Conservation (phyloP, 1,140 invertebrate species). For the Leptestheria dahalacensis region DNA sequence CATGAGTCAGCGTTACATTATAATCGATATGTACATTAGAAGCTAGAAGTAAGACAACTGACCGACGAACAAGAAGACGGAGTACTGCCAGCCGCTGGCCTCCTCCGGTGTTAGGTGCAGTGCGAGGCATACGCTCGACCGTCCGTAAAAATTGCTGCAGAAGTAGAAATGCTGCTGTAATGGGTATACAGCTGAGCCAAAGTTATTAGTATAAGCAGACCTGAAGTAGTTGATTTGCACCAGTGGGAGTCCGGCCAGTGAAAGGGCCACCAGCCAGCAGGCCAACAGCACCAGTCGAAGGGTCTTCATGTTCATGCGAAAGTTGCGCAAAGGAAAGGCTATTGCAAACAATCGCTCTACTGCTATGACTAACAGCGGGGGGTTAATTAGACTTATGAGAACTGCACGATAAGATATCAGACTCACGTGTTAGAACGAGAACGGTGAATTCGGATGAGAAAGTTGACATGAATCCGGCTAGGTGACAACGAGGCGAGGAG, state of each 20-base stretch:
- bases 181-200: neutral
- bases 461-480: constrained; percentile 46
- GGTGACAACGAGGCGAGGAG: constrained; percentile 33
- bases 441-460: constrained; percentile 49
- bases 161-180: neutral
- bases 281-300: constrained; percentile 31
- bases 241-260: constrained; percentile 33
- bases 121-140: constrained; percentile 41
- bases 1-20: too few relatives aligned
- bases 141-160: constrained; percentile 37
- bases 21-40: neutral
- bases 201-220: constrained; percentile 17
- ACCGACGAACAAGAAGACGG: constrained; percentile 39
- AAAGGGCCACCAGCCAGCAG: constrained; percentile 32
- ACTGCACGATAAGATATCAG: neutral
- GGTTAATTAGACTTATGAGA: neutral
- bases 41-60: constrained; percentile 26
- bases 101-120: constrained; percentile 39
- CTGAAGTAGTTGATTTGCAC: constrained; percentile 32
- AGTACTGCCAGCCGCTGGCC: constrained; percentile 42
- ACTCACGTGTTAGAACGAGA: constrained; percentile 35
- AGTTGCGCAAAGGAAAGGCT: constrained; percentile 35
- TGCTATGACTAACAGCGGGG: constrained; percentile 31
- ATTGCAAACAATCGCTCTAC: constrained; percentile 39
- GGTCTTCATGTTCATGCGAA: constrained; percentile 29